Evolutionary conservation across 2,888 invertebrate genomes (phyloP).

Genomic region (Lasioglossum calceatum): DNA sequence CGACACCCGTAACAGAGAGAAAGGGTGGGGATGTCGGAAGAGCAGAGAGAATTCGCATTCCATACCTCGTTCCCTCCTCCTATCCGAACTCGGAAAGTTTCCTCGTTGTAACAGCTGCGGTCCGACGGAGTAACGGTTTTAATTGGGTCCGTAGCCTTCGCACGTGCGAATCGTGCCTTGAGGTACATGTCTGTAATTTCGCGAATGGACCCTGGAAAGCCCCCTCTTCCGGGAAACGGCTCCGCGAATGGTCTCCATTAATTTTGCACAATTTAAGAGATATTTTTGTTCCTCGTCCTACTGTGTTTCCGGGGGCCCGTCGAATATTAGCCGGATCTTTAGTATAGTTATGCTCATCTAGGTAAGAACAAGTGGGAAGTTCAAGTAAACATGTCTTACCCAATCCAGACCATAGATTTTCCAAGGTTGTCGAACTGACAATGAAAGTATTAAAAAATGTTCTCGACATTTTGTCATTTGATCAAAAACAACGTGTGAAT

Average conservation of each 20-base stretch:
- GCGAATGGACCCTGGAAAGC: neutral
- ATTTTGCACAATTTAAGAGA: neutral
- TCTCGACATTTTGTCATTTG: too few relatives aligned
- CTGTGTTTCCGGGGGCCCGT: neutral
- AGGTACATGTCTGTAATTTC: conserved; percentile 30
- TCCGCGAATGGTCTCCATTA: neutral
- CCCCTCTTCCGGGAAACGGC: neutral
- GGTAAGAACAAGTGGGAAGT: neutral
- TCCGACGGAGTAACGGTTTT: conserved; percentile 74
- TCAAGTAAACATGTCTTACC: too few relatives aligned
- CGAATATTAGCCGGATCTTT: neutral
- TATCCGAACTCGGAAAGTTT: conserved; percentile 72
- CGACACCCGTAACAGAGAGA: conserved; percentile 8
- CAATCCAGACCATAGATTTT: too few relatives aligned
- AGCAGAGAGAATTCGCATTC: neutral
- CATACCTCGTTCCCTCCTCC: conserved; percentile 43
- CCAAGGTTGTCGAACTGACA: too few relatives aligned
- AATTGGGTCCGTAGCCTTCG: conserved; percentile 73
- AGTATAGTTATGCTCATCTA: too few relatives aligned
- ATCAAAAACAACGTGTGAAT: too few relatives aligned
- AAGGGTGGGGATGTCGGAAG: neutral
- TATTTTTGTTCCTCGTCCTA: neutral
- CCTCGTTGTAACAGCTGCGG: conserved; percentile 73
- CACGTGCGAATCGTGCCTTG: conserved; percentile 54
- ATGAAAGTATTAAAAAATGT: too few relatives aligned